phyloP scores from a whole-genome alignment of 2,888 invertebrate genomes.

The Drosophila flavopinicola region DNA sequence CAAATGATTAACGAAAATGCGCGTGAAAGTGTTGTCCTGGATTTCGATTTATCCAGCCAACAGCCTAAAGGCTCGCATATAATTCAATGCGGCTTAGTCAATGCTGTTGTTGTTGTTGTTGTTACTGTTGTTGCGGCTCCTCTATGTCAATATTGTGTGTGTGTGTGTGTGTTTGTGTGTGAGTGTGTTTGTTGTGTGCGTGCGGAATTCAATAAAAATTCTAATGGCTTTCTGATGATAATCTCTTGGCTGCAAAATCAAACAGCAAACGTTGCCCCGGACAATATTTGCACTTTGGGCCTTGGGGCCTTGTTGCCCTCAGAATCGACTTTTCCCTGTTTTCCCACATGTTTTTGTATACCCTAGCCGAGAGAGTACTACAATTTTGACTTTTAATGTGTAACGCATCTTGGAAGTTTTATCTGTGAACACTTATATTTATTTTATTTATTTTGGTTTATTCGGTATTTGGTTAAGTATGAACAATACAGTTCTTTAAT shows the following conservation, averaged over 20 bases:
- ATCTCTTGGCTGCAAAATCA: slow-evolving; percentile 77
- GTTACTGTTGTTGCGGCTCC: slow-evolving; percentile 27
- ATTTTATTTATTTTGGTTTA: no score
- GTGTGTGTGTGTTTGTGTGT: slow-evolving; percentile 12
- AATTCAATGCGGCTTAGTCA: slow-evolving; percentile 64
- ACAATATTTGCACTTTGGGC: slow-evolving; percentile 58
- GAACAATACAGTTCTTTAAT: no score
- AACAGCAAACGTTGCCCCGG: slow-evolving; percentile 65
- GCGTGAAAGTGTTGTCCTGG: slow-evolving; percentile 69
- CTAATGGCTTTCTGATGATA: slow-evolving; percentile 81
- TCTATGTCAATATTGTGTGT: slow-evolving; percentile 43
- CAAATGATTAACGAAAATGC: slow-evolving; percentile 74
- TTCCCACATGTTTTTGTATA: slow-evolving; percentile 17
- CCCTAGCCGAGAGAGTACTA: no score
- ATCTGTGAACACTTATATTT: no score
- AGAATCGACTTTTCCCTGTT: slow-evolving; percentile 22
- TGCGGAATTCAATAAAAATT: slow-evolving; percentile 81
- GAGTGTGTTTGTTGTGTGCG: slow-evolving; percentile 52
- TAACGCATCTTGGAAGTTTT: no score
- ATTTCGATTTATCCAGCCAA: slow-evolving; percentile 36
- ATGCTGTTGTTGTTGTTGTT: slow-evolving; percentile 17
- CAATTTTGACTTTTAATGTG: no score
- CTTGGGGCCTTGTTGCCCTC: slow-evolving; percentile 42
- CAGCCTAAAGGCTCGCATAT: slow-evolving; percentile 55
- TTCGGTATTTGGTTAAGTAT: no score